Base-by-base conservation (phyloP, 2,888 invertebrate genomes). In the Phengaris arion region DNA sequence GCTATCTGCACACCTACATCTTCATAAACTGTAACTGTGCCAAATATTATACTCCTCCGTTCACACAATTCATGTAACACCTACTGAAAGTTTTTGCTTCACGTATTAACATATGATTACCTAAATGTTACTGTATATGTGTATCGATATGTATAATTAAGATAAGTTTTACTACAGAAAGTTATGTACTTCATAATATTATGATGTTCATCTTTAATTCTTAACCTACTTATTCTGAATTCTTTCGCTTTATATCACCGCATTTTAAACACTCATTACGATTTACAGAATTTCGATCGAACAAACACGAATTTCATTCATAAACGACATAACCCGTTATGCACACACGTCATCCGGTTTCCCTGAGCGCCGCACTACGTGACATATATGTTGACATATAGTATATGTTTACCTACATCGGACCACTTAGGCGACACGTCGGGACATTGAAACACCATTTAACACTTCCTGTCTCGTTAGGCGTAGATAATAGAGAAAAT, bases 401-500 rank as follows among this genome's bases (percentile, higher is more conserved):
- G 80, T 35, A 35, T 35, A 35, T 86, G 87, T 85, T 90, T 92
- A 92, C 92, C 92, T 91, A 92, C 92, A 91, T 83, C 87, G 85
- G 82, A 83, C 89, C 93, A 92, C 93, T 93, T 92, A 92, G 86
- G 85, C 85, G 87, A 84, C 85, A 85, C 91, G 90, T 87, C 88
- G 86, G 84, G 88, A 92, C 92, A 93, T 86, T 89, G 89, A 91
- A 93, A 92, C 85, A 85, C 93, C 89, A 92, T 93, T 93, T 92
- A 89, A 90, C 87, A 89, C 90, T 92, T 93, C 93, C 93, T 90
- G 92, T 92, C 91, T 91, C 91, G 91, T 88, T 48, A n/a, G 55
- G 12, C 55, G n/a, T 48, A 69, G 46, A 69, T 68, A 68, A 68
- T 69, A 48, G 70, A 70, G 51, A 51, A 64, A 35, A 64, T 64